A percentile compares a stretch with the other conserved stretches of the same genome.
Conservation (phyloP, 2,888 invertebrate species). For the Gasteruption jaculator region DNA sequence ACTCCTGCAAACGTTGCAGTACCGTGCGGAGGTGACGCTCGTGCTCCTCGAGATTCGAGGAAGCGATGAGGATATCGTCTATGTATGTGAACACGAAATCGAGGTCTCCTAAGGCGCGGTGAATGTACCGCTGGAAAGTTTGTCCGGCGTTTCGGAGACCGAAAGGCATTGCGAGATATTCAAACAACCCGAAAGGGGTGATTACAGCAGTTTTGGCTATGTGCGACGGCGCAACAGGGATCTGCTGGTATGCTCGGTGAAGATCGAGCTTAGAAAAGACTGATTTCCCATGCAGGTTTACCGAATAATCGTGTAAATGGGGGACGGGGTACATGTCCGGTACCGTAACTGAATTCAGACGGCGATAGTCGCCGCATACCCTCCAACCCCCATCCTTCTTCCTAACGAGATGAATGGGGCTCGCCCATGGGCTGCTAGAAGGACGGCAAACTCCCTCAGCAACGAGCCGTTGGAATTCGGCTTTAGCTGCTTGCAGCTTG, state of each 20-base stretch:
- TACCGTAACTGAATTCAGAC: conserved; percentile 30
- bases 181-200: conserved; percentile 38
- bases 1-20: conserved; percentile 19
- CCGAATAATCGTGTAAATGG: conserved; percentile 29
- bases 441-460: conserved; percentile 46
- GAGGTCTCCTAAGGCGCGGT: conserved; percentile 24
- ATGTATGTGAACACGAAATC: conserved; percentile 32
- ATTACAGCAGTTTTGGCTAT: conserved; percentile 32
- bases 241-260: conserved; percentile 30
- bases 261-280: conserved; percentile 25
- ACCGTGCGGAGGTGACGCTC: conserved; percentile 18
- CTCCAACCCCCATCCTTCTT: conserved; percentile 30
- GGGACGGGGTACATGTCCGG: conserved; percentile 36
- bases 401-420: conserved; percentile 38
- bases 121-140: conserved; percentile 39
- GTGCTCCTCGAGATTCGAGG: conserved; percentile 10
- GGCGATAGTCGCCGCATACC: conserved; percentile 33
- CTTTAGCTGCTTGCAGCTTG: conserved; percentile 33
- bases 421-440: conserved; percentile 45
- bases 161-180: conserved; percentile 37
- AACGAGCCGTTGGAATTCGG: conserved; percentile 37
- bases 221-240: conserved; percentile 29
- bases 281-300: conserved; percentile 20
- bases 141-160: conserved; percentile 39
- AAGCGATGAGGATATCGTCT: conserved; percentile 35